Evolutionary conservation across 2,888 invertebrate species (phyloP).

Genomic region (Biston stratarius): DNA sequence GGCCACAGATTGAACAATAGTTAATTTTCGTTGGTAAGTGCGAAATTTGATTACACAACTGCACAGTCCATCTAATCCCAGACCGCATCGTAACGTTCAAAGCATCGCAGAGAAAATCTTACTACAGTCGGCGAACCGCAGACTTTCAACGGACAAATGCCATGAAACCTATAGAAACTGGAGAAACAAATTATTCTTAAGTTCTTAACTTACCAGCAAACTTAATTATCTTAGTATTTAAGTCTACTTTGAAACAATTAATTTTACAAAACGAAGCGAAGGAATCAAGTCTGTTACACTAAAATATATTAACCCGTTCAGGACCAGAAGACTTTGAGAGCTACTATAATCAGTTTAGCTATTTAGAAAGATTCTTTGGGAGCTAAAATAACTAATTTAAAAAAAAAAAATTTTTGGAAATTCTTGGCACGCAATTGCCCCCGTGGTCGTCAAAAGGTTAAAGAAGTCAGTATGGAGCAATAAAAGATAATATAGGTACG

Average conservation of each 20-base stretch:
- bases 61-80: slow-evolving; percentile 7
- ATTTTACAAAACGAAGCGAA: not conserved
- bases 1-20: too few relatives aligned
- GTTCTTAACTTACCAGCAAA: not conserved
- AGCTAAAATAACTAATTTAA: too few relatives aligned
- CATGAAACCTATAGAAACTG: slow-evolving; percentile 8
- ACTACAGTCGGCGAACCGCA: slow-evolving; percentile 12
- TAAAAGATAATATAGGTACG: too few relatives aligned
- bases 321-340: too few relatives aligned
- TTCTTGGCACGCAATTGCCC: too few relatives aligned
- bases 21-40: too few relatives aligned
- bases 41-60: slow-evolving; percentile 11
- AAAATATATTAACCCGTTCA: too few relatives aligned
- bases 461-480: too few relatives aligned
- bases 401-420: too few relatives aligned
- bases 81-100: slow-evolving; percentile 26
- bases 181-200: slow-evolving; percentile 1
- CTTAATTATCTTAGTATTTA: not conserved
- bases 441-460: too few relatives aligned
- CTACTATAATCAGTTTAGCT: too few relatives aligned
- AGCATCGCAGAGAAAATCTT: slow-evolving; percentile 7
- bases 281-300: not conserved
- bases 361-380: too few relatives aligned
- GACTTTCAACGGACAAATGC: not conserved
- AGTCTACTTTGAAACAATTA: not conserved